A percentile compares a stretch with the other conserved stretches of the same genome.
Evolutionary conservation across 1,140 invertebrate genomes (phyloP).

Genomic region (Bactericera cockerelli): DNA sequence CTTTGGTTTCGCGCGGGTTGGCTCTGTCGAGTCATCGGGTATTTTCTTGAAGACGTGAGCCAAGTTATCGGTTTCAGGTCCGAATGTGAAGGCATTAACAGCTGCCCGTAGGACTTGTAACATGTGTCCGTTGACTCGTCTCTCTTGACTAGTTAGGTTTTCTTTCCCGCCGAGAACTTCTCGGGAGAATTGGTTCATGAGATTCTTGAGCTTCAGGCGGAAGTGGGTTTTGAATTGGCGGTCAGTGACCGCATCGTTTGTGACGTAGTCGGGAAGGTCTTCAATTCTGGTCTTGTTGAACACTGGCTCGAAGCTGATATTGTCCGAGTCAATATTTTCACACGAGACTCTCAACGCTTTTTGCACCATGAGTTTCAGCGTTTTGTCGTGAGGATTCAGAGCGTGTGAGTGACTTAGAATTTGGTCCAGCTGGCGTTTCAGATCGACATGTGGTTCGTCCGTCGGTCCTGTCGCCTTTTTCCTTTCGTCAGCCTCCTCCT

Average conservation of each 20-base stretch:
- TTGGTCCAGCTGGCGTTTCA: neutral
- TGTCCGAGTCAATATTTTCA: neutral
- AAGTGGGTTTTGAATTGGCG: neutral
- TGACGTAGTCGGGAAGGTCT: neutral
- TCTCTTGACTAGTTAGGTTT: neutral
- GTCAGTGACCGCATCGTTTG: neutral
- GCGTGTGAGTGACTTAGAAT: neutral
- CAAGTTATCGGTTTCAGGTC: neutral
- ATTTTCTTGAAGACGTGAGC: neutral
- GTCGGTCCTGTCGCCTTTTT: neutral
- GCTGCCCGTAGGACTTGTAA: neutral
- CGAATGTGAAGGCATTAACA: neutral
- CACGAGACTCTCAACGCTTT: neutral
- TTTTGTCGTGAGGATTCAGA: neutral
- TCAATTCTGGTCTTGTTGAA: neutral
- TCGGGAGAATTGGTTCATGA: neutral
- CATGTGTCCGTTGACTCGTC: neutral
- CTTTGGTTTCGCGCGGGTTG: neutral
- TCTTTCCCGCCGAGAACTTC: neutral
- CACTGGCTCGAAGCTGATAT: neutral
- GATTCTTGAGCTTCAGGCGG: neutral
- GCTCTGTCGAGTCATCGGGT: neutral
- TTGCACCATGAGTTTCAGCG: neutral
- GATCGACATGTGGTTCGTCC: neutral
- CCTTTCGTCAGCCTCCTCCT: no score